Evolutionary conservation across 1,140 invertebrate species (phyloP), one percentile per base, ranked within the genome.

Genomic region (Zaprionus kolodkinae): DNA sequence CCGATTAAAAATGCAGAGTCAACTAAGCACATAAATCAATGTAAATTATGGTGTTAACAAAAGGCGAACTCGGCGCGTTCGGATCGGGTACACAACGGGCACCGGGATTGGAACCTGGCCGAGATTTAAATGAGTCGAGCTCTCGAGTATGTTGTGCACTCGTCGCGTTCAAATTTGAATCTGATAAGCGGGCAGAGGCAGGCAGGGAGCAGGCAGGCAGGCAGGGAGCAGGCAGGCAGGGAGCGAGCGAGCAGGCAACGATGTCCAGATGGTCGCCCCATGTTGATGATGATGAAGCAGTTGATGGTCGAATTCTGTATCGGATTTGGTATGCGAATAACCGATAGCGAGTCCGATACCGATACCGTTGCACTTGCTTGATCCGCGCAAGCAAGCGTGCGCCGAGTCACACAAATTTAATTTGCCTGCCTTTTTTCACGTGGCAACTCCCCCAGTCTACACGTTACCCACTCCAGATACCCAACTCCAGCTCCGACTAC

Each of bases 41-140:
- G 86, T 89, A 89, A 89, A 89, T 89, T 89, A 89, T 89, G 86
- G 86, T 89, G 86, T 89, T 89, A 89, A 89, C 86, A 89, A 89
- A 89, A 89, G 86, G 86, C 86, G 70, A 82, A 72, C 86, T 72
- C 74, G 54, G 73, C 74, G 79, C 80, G 72, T 67, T 81, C 79
- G 79, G 69, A 76, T 75, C 67, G 78, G 72, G 72, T 57, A 69
- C 52, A 13, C 27, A 17, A 30, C 43, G 13, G 38, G 65, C 45
- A 54, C 55, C 55, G 56, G 21, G 50, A 12, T 40, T 70, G 57
- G 60, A 21, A 55, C 52, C 72, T 77, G 69, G 76, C 25, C 56
- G 67, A 67, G 76, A 80, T 81, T 87, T 84, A 81, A 84, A 87
- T 87, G 80, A 88, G 83, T 64, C 50, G 75, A 21, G 43, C 40